A percentile compares a stretch with the other conserved stretches of the same genome.
Conservation (phyloP, 2,797 vertebrate genomes). For the Coluber constrictor region DNA sequence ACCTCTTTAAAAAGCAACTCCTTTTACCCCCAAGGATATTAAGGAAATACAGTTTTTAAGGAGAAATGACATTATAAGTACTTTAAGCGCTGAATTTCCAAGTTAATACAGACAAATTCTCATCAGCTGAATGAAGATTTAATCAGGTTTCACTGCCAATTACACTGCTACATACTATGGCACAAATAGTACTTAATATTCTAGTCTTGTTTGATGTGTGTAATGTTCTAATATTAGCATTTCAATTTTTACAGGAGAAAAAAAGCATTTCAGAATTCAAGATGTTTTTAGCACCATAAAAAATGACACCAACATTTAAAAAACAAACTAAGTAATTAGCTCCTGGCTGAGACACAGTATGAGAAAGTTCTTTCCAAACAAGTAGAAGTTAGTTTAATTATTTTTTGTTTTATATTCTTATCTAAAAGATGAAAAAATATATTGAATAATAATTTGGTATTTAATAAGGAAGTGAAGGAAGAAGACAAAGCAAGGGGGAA, state of each 20-base stretch:
- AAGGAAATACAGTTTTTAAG: not conserved
- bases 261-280: slow-evolving; percentile 2
- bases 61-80: not conserved
- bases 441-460: not conserved
- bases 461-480: not conserved
- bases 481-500: not conserved
- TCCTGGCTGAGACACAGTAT: not conserved
- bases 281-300: not conserved
- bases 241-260: slow-evolving; percentile 13
- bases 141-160: slow-evolving; percentile 2
- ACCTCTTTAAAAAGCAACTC: not conserved
- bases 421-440: not conserved
- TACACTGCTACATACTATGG: not conserved
- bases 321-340: not conserved
- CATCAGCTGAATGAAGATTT: slow-evolving; percentile 14
- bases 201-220: slow-evolving; percentile 5
- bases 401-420: not conserved
- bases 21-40: not conserved
- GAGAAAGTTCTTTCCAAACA: not conserved
- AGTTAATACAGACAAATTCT: not conserved
- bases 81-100: not conserved
- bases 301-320: slow-evolving; percentile 14
- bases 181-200: slow-evolving; percentile 30
- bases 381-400: not conserved
- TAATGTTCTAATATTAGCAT: not conserved